phyloP scores from a whole-genome alignment of 1,140 invertebrate species.

The Asbolus verrucosus region DNA sequence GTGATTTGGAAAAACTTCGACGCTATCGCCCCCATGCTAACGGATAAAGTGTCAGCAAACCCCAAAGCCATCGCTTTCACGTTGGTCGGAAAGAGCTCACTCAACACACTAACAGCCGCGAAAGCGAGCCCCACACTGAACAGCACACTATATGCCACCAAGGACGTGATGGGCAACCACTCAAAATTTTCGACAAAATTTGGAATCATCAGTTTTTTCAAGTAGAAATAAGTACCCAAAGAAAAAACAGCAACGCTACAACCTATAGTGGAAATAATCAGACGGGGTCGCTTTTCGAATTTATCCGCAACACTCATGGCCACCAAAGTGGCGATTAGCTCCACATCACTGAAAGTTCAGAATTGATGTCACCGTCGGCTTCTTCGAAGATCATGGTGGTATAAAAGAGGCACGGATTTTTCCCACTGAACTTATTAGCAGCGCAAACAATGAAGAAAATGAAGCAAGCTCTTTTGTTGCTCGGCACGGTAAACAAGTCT shows the following conservation, averaged over 20 bases:
- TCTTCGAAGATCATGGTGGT: slow-evolving; percentile 70
- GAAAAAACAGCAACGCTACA: slow-evolving; percentile 69
- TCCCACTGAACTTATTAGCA: slow-evolving; percentile 76
- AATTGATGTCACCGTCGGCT: slow-evolving; percentile 64
- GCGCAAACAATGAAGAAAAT: slow-evolving; percentile 70
- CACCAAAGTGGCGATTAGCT: slow-evolving; percentile 79
- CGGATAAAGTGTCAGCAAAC: slow-evolving; percentile 76
- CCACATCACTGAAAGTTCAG: slow-evolving; percentile 68
- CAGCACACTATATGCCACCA: slow-evolving; percentile 77
- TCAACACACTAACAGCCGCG: slow-evolving; percentile 77
- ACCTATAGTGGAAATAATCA: slow-evolving; percentile 72
- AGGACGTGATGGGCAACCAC: slow-evolving; percentile 69
- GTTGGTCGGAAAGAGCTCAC: slow-evolving; percentile 80
- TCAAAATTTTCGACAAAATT: slow-evolving; percentile 50
- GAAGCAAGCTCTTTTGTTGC: slow-evolving; percentile 66
- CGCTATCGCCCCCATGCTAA: slow-evolving; percentile 77
- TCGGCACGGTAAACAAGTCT: slow-evolving; percentile 66
- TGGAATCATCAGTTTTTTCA: slow-evolving; percentile 62
- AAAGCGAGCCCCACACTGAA: slow-evolving; percentile 78
- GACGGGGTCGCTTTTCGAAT: slow-evolving; percentile 76
- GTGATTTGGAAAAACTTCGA: slow-evolving; percentile 80
- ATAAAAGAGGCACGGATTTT: slow-evolving; percentile 76
- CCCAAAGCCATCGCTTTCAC: slow-evolving; percentile 77
- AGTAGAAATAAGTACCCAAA: slow-evolving; percentile 73
- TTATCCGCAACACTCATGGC: slow-evolving; percentile 78